Evolutionary conservation across 2,113 vertebrate species (phyloP).

Genomic region (Ceratotherium simum): DNA sequence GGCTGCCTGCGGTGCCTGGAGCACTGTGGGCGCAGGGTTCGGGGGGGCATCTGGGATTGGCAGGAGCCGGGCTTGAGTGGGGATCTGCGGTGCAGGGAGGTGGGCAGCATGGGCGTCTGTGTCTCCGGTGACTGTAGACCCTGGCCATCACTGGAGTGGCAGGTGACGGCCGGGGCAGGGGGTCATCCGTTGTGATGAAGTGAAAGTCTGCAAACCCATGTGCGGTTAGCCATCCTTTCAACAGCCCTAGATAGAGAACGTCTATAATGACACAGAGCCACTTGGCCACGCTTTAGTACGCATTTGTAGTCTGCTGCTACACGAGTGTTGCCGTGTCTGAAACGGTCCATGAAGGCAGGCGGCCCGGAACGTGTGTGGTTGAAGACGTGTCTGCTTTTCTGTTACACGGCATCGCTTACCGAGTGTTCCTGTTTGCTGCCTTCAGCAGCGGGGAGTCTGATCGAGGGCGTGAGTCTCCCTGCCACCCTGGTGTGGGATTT

Average conservation of each 20-base stretch:
- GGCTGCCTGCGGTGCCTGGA: not conserved
- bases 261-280: fast-evolving
- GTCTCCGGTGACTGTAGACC: not conserved
- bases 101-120: fast-evolving
- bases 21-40: not conserved
- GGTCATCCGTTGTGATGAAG: fast-evolving
- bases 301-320: fast-evolving
- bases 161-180: fast-evolving
- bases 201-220: fast-evolving
- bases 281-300: fast-evolving
- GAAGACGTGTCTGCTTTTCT: not conserved
- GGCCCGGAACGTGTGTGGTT: fast-evolving
- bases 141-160: fast-evolving
- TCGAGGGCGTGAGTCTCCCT: not conserved
- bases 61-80: fast-evolving
- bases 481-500: fast-evolving
- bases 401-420: fast-evolving
- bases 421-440: fast-evolving
- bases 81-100: fast-evolving
- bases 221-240: not conserved
- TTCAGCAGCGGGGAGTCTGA: fast-evolving
- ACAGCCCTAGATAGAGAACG: fast-evolving
- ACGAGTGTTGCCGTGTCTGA: no score
- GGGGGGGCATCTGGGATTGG: no score
- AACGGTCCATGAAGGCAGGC: no score